Percentiles rank a stretch among this genome's conserved stretches.
These are phyloP conservation scores for Pantala flavescens DNA, from an alignment of 1,140 invertebrate genomes.

Conservation along the genomic window DNA sequence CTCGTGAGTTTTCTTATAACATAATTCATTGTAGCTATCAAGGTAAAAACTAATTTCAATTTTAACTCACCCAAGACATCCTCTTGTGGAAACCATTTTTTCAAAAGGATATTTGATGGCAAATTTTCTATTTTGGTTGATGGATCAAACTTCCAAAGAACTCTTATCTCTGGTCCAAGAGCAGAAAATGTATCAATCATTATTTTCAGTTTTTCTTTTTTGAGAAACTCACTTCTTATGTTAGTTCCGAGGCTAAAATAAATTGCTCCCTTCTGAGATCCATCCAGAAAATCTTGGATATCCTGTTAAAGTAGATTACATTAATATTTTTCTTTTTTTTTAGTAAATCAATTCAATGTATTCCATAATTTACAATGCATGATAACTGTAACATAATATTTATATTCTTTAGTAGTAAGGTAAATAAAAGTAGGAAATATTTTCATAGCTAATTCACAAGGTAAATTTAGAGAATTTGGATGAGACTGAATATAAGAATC, in stretches of 20 bases:
- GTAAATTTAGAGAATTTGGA: no score
- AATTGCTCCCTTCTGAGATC: conserved; percentile 14
- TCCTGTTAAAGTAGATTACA: not conserved
- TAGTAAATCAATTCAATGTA: no score
- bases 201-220: not conserved
- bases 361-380: no score
- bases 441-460: no score
- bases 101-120: not conserved
- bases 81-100: conserved; percentile 11
- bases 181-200: not conserved
- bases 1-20: no score
- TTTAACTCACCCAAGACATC: conserved; percentile 10
- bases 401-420: no score
- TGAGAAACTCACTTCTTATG: conserved; percentile 12
- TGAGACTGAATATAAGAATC: no score
- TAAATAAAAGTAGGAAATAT: no score
- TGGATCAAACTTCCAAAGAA: conserved; percentile 49
- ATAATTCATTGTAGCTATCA: no score
- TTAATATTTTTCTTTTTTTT: no score
- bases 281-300: conserved; percentile 16
- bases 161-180: not conserved
- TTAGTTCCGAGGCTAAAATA: conserved; percentile 24
- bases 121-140: not conserved
- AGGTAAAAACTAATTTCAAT: no score
- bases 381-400: no score